Evolutionary conservation across 2,888 invertebrate genomes (phyloP), one percentile per base, ranked within the genome.

Genomic region (Chaetogeoica ovagalla): DNA sequence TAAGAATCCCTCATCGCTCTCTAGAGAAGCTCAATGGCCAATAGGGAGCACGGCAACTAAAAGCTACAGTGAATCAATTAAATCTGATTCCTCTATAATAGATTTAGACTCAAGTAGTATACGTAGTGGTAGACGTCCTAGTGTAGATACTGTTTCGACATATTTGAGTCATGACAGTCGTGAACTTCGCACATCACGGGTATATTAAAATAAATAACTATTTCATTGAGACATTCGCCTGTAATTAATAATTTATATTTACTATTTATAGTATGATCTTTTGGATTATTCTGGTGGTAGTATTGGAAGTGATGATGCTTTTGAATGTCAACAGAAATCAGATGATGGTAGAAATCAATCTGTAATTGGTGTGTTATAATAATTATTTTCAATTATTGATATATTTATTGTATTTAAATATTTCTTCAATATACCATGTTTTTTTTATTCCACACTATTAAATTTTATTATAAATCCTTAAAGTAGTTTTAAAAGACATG

Each of bases 131-230:
- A 88, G 94, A 19, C 88, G 94, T 30, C 94, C 94, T 81, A 94
- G 94, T 86, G 91, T 94, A 63, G 95, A 95, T 86, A 95, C 95
- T 17, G 93, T 95, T 52, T 94, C 94, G 82, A 95, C 95, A 0
- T 95, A 95, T 88, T 89, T 95, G 84, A 94, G 94, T 86, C 94
- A 92, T 83, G 94, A 94, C 86, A 94, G 93, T 87, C 79, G 63
- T 57, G 91, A 92, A 86, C 83, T 84, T 63, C 83, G 84, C 62
- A 83, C 84, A 48, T 85, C 85, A 23, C 84, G 84, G 83, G 85
- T 84, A 82, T 77, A 63, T 79, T 69, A 55, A 57, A 39, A 71
- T 60, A 43, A 37, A 52, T 55, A 62, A 9, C 17, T 21, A 59
- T 52, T 68, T 55, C 2, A 7, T 66, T 81, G 9, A 17, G 3